Conservation (phyloP, 2,888 invertebrate species). For the Lithophane socia region DNA sequence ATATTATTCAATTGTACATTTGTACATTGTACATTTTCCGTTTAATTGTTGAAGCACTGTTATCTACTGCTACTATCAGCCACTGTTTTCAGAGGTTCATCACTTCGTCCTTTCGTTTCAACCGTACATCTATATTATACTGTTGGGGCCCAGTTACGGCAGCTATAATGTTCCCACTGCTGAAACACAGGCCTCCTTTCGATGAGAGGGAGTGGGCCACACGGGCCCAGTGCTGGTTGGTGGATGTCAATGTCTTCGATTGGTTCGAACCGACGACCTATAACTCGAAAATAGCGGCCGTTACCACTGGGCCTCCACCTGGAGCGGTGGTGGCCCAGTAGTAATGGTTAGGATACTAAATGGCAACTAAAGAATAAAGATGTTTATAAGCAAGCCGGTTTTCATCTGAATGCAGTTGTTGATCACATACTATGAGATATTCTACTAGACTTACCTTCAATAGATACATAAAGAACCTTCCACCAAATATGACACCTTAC, state of each 20-base stretch:
- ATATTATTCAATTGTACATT: conserved; percentile 24
- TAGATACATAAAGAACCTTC: not conserved
- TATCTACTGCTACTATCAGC: too few species aligned
- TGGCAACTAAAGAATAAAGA: not conserved
- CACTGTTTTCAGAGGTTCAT: not conserved
- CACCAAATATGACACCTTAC: not conserved
- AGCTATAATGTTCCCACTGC: too few species aligned
- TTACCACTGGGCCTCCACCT: too few species aligned
- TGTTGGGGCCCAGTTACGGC: not conserved
- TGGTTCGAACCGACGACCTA: not conserved
- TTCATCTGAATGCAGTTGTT: not conserved
- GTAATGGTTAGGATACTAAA: not conserved
- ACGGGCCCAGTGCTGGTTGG: not conserved
- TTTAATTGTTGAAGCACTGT: not conserved
- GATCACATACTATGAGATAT: not conserved
- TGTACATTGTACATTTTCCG: too few species aligned
- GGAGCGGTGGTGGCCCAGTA: too few species aligned
- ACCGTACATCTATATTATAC: not conserved
- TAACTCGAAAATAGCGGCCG: not conserved
- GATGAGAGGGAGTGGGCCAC: not conserved
- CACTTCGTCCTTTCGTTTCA: not conserved
- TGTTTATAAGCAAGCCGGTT: not conserved
- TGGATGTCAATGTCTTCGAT: not conserved
- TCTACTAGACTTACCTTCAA: not conserved
- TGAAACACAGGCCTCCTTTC: not conserved